Conservation (phyloP, 2,888 invertebrate genomes). For the Drosophila subquinaria region DNA sequence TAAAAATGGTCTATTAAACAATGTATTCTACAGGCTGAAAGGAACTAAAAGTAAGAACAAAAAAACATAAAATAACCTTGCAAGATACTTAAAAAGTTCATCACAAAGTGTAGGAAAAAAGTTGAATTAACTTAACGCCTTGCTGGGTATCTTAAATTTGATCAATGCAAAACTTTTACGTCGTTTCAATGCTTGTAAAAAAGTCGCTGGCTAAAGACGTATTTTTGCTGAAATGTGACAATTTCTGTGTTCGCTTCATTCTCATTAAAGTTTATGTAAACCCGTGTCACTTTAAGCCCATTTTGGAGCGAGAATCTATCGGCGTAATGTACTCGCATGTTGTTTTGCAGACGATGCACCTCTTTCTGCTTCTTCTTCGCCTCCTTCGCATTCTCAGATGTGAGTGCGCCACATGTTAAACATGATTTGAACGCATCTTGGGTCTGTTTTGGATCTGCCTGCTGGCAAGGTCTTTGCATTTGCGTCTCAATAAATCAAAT, state of each 20-base stretch:
- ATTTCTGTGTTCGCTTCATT: constrained; percentile 57
- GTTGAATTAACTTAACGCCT: neutral
- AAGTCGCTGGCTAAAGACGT: constrained; percentile 17
- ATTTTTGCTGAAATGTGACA: constrained; percentile 66
- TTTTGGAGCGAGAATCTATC: constrained; percentile 65
- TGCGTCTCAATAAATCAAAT: constrained; percentile 71
- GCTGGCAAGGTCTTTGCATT: constrained; percentile 61
- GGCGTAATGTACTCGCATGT: constrained; percentile 35
- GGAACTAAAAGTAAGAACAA: neutral
- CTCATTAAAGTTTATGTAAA: constrained; percentile 61
- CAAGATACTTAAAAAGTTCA: neutral
- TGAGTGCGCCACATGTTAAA: constrained; percentile 65
- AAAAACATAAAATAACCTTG: too few relatives aligned
- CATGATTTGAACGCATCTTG: constrained; percentile 63
- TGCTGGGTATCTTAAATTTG: constrained; percentile 16
- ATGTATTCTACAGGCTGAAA: neutral
- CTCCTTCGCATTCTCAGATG: constrained; percentile 9
- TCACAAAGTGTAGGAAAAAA: neutral
- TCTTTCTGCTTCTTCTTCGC: neutral
- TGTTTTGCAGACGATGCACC: constrained; percentile 21
- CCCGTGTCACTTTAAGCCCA: constrained; percentile 58
- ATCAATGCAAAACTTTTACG: neutral
- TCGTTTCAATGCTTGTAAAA: constrained; percentile 11
- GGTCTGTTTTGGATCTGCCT: constrained; percentile 23
- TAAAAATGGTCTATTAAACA: neutral